phyloP scores from a whole-genome alignment of 2,888 invertebrate genomes.

The Melipona beecheii region DNA sequence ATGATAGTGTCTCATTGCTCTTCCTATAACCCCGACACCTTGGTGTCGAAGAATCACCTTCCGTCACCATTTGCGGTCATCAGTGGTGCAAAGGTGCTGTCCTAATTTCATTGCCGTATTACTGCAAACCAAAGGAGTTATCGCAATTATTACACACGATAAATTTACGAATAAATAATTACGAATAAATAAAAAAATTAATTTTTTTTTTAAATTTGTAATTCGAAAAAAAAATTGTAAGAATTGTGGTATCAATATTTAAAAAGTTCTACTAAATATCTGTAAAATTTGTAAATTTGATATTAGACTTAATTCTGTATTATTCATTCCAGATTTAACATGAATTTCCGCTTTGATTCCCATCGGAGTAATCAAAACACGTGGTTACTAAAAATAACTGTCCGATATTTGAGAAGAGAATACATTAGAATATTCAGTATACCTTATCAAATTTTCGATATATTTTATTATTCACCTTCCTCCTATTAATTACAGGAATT shows the following conservation, averaged over 20 bases:
- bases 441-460: slow-evolving; percentile 25
- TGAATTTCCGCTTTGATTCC: slow-evolving; percentile 42
- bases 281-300: background rate
- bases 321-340: slow-evolving; percentile 38
- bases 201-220: background rate
- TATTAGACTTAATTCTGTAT: background rate
- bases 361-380: slow-evolving; percentile 62
- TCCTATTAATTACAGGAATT: background rate
- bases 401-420: slow-evolving; percentile 67
- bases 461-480: background rate
- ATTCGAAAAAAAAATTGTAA: background rate
- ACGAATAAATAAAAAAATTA: background rate
- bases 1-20: background rate
- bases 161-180: background rate
- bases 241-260: background rate
- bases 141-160: background rate
- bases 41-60: background rate
- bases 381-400: slow-evolving; percentile 73
- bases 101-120: background rate
- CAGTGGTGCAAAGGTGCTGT: background rate
- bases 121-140: background rate
- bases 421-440: slow-evolving; percentile 38
- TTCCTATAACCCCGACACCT: background rate
- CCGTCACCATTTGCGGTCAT: slow-evolving; percentile 4
- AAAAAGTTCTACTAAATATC: background rate